These are phyloP conservation scores for Mus minutoides DNA, from an alignment of 2,797 vertebrate species.

Conservation along the genomic window DNA sequence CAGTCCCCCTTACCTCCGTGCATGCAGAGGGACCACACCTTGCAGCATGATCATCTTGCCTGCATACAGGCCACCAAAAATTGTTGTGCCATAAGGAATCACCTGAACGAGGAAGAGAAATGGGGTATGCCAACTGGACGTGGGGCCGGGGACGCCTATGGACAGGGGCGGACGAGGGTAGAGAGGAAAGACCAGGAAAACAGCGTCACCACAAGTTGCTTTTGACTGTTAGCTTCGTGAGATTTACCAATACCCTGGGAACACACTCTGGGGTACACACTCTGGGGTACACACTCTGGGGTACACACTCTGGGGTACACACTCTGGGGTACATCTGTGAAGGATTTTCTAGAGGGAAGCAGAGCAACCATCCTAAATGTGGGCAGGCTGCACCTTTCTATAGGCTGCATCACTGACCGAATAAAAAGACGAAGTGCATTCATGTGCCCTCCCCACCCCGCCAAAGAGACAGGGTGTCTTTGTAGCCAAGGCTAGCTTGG, in stretches of 20 bases:
- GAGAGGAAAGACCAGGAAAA: not conserved
- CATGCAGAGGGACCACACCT: conserved; percentile 90
- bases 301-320: not conserved
- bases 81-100: conserved; percentile 82
- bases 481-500: not conserved
- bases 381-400: not conserved
- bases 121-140: rapidly evolving
- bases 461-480: not conserved
- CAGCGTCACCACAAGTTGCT: not conserved
- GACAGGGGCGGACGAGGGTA: no score
- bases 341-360: not conserved
- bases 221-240: not conserved
- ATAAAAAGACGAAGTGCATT: not conserved
- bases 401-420: not conserved
- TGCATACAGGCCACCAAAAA: conserved; percentile 80
- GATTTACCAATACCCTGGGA: not conserved
- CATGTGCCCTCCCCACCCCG: not conserved
- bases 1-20: conserved; percentile 69
- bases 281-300: not conserved
- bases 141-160: not conserved
- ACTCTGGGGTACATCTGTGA: not conserved
- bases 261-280: not conserved
- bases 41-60: conserved; percentile 89
- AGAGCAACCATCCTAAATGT: not conserved
- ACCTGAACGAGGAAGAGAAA: conserved; percentile 68